Conservation (phyloP, 2,797 vertebrate species). For the Parauchenoglanis punctatus region DNA sequence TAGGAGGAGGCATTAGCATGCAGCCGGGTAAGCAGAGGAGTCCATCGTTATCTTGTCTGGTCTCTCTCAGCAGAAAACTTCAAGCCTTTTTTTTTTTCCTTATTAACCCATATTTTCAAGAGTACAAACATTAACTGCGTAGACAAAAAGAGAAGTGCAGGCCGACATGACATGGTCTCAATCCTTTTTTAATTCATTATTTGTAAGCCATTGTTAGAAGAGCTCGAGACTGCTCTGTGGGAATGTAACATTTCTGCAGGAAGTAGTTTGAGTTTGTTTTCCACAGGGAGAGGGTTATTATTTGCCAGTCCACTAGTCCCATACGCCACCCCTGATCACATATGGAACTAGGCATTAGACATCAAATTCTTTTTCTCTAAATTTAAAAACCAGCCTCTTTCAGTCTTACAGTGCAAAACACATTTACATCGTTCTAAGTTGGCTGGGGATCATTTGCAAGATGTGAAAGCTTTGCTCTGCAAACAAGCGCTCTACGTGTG, state of each 20-base stretch:
- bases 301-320: not conserved
- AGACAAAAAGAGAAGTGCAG: conserved; percentile 32
- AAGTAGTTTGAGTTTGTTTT: not conserved
- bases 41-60: conserved; percentile 29
- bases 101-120: conserved; percentile 10
- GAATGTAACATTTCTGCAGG: conserved; percentile 23
- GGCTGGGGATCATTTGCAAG: conserved; percentile 48
- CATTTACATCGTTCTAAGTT: conserved; percentile 32
- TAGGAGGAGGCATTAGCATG: conserved; percentile 28
- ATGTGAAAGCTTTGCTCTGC: conserved; percentile 44
- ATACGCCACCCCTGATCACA: conserved; percentile 2
- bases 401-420: conserved; percentile 50
- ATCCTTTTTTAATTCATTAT: conserved; percentile 7
- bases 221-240: conserved; percentile 28
- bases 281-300: conserved; percentile 1
- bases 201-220: conserved; percentile 48
- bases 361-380: conserved; percentile 12
- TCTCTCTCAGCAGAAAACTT: conserved; percentile 15
- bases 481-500: conserved; percentile 61
- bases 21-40: conserved; percentile 22
- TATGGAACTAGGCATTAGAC: not conserved
- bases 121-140: conserved; percentile 35
- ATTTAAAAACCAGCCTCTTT: conserved; percentile 41
- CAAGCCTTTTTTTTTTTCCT: not conserved
- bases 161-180: conserved; percentile 23